Evolutionary conservation across 2,797 vertebrate genomes (phyloP), one percentile per base, ranked within the genome.

Genomic region (Manis pentadactyla): DNA sequence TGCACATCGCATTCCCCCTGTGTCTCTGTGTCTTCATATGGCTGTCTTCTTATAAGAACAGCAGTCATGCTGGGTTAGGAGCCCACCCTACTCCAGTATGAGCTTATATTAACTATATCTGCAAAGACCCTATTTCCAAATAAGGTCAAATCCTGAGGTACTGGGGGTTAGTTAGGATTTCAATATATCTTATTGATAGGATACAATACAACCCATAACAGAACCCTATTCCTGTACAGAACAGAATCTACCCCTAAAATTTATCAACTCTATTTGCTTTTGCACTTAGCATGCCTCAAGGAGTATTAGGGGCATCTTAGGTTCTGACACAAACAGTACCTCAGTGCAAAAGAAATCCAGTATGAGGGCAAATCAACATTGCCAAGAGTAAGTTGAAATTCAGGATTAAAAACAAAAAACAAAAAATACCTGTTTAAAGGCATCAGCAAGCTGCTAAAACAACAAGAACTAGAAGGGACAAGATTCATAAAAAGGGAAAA

Each of bases 171-270:
- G 37, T 39, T 92, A 75, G 53, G 9, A 85, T 42, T 63, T 73
- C 8, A 66, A 82, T 9, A 11, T 71, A n/a, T 14, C 9, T 71
- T 91, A 74, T 53, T 71, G n/a, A 49, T 12, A 17, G 57, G 25
- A 42, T 37, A 90, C 34, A 87, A 37, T 17, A 79, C n/a, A 89
- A 64, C 18, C 4, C 34, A 14, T 7, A 53, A 69, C 29, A 66
- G 31, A 21, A 66, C 27, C 39, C n/a, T 79, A 96, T 79, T 89
- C 25, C 34, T 92, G 2, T 27, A 64, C 4, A 42, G 61, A 94
- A 92, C 7, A 94, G n/a, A 83, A 79, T 87, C 27, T 93, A 73
- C 34, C 7, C 34, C 39, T 75, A 77, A 31, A 95, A 78, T 55
- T 68, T 79, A 73, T 92, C 37, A 64, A 34, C n/a, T 82, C 78